Percentiles rank a stretch among this genome's conserved stretches.
Evolutionary conservation across 2,797 vertebrate species (phyloP).

Genomic region (Siniperca undulata): DNA sequence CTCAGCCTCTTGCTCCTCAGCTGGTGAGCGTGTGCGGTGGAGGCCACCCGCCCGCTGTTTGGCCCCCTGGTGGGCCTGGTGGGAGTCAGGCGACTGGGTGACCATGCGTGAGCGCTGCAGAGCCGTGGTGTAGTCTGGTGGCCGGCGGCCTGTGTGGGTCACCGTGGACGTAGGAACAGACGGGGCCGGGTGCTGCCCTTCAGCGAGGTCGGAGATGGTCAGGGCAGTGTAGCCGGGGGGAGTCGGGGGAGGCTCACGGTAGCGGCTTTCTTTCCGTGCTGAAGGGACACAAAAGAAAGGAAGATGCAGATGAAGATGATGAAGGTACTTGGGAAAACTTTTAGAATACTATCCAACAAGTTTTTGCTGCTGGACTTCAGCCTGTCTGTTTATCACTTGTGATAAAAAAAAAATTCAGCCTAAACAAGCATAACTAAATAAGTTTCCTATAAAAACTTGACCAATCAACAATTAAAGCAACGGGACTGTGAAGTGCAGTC

Average conservation of each 20-base stretch:
- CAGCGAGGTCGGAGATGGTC: slow-evolving; percentile 92
- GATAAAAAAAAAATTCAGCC: background rate
- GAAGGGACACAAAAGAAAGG: slow-evolving; percentile 21
- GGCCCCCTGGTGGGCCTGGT: slow-evolving; percentile 80
- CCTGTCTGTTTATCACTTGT: background rate
- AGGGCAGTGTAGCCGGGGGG: slow-evolving; percentile 97
- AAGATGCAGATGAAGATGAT: background rate
- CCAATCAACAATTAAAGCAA: background rate
- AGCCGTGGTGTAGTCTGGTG: slow-evolving; percentile 97
- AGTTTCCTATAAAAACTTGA: background rate
- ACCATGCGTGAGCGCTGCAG: slow-evolving; percentile 97
- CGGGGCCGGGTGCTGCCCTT: slow-evolving; percentile 83
- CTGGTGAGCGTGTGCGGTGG: slow-evolving; percentile 86
- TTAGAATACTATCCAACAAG: fast-evolving
- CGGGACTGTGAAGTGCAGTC: slow-evolving; percentile 6
- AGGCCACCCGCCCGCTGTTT: slow-evolving; percentile 72
- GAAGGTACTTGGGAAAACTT: background rate
- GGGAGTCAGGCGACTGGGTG: slow-evolving; percentile 91
- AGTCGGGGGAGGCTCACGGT: slow-evolving; percentile 96
- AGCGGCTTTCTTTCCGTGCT: slow-evolving; percentile 96
- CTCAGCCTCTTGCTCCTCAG: slow-evolving; percentile 90
- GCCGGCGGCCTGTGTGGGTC: slow-evolving; percentile 89
- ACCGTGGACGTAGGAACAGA: slow-evolving; percentile 79
- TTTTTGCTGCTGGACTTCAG: background rate
- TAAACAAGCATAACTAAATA: background rate